These are phyloP conservation scores for Chydorus sphaericus DNA, from an alignment of 2,888 invertebrate genomes.

Conservation along the genomic window DNA sequence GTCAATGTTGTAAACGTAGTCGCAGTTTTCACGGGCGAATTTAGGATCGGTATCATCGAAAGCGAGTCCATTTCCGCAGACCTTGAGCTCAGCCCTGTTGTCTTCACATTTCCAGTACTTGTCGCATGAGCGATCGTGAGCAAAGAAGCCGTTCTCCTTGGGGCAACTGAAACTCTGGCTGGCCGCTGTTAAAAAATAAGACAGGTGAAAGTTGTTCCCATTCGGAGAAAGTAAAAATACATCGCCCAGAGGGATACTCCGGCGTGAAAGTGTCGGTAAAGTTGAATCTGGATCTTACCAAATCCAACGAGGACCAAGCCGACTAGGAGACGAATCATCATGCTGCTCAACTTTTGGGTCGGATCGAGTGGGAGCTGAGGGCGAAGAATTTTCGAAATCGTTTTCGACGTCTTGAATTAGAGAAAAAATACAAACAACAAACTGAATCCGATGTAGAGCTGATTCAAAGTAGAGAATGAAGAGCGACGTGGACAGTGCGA, in stretches of 20 bases:
- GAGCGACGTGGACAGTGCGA: background rate
- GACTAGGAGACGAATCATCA: slow-evolving; percentile 2
- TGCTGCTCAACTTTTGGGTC: background rate
- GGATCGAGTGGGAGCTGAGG: too few species aligned
- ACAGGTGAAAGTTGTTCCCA: background rate
- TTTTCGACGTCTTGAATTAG: too few species aligned
- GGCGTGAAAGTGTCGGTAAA: background rate
- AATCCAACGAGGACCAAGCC: background rate
- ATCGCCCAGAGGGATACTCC: too few species aligned
- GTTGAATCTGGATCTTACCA: background rate
- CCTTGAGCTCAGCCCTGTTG: slow-evolving; percentile 70
- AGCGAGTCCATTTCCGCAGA: slow-evolving; percentile 84
- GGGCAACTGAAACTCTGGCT: slow-evolving; percentile 66
- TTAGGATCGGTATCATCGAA: slow-evolving; percentile 79
- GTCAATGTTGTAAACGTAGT: slow-evolving; percentile 86
- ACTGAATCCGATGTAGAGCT: too few species aligned
- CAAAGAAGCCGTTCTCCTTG: slow-evolving; percentile 86
- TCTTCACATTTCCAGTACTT: slow-evolving; percentile 94
- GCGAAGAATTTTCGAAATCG: slow-evolving; percentile 1
- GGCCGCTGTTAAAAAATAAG: background rate
- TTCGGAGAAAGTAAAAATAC: background rate
- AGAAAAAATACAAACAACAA: too few species aligned
- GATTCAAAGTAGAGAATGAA: background rate
- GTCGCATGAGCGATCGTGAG: slow-evolving; percentile 76
- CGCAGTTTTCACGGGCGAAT: slow-evolving; percentile 85